Conservation (phyloP, 2,113 vertebrate species). For the Sarotherodon lohbergeri region DNA sequence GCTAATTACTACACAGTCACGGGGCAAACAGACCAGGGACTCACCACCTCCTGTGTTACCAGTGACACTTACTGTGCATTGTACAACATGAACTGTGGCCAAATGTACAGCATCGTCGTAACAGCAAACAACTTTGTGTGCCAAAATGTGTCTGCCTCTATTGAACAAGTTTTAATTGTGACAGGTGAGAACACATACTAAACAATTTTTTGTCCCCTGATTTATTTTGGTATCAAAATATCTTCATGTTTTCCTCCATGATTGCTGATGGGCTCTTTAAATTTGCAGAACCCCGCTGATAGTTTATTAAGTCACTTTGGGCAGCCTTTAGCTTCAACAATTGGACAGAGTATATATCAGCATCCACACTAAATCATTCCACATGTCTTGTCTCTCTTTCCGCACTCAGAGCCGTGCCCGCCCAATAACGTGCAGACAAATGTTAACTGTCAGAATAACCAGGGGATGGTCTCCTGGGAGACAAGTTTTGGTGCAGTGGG, state of each 20-base stretch:
- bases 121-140: conserved; percentile 61
- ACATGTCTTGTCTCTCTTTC: background rate
- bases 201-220: background rate
- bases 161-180: background rate
- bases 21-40: conserved; percentile 58
- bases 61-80: conserved; percentile 60
- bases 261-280: background rate
- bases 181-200: conserved; percentile 62
- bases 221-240: background rate
- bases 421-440: conserved; percentile 48
- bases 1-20: conserved; percentile 48
- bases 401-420: conserved; percentile 69
- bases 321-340: background rate
- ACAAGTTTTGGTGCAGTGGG: conserved; percentile 38
- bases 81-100: conserved; percentile 58
- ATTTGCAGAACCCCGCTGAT: background rate
- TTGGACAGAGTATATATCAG: background rate
- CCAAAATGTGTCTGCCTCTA: conserved; percentile 24
- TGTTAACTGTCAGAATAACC: conserved; percentile 7
- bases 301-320: background rate
- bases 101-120: conserved; percentile 62
- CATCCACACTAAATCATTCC: background rate
- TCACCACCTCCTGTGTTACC: conserved; percentile 45
- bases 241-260: background rate
- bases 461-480: conserved; percentile 63